Evolutionary conservation across 2,888 invertebrate species (phyloP).

Genomic region (Ophioninae sp.): DNA sequence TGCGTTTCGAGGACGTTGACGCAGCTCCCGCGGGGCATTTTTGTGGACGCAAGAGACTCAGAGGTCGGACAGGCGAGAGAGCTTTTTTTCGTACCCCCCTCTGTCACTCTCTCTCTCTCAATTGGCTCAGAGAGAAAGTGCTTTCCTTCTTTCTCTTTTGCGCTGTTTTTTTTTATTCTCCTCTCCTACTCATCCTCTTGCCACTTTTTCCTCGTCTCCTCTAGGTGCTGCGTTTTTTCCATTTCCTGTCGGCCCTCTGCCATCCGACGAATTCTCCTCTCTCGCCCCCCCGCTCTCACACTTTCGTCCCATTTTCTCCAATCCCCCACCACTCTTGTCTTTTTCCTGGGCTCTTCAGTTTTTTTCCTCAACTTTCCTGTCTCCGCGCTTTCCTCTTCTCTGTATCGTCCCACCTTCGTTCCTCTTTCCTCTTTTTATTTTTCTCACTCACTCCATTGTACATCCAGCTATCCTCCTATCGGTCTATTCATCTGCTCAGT

Average conservation of each 20-base stretch:
- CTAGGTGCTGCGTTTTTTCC: slow-evolving; percentile 56
- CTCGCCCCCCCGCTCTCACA: slow-evolving; percentile 33
- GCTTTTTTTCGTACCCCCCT: slow-evolving; percentile 39
- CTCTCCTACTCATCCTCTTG: slow-evolving; percentile 47
- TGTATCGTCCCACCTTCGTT: slow-evolving; percentile 21
- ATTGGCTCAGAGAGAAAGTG: slow-evolving; percentile 59
- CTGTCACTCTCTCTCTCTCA: slow-evolving; percentile 43
- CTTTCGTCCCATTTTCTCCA: slow-evolving; percentile 48
- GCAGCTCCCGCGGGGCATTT: slow-evolving; percentile 79
- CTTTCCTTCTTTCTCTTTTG: slow-evolving; percentile 38
- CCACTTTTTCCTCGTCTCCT: slow-evolving; percentile 48
- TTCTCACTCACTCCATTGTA: slow-evolving; percentile 41
- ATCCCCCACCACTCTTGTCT: slow-evolving; percentile 39
- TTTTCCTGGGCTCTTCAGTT: slow-evolving; percentile 56
- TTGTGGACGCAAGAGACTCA: slow-evolving; percentile 72
- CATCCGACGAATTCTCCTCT: slow-evolving; percentile 54
- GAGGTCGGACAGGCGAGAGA: slow-evolving; percentile 56
- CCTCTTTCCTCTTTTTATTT: slow-evolving; percentile 7
- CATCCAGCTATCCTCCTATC: slow-evolving; percentile 58
- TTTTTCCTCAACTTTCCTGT: slow-evolving; percentile 47
- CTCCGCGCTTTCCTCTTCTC: slow-evolving; percentile 25
- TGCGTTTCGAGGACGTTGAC: slow-evolving; percentile 76
- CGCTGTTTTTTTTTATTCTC: slow-evolving; percentile 34
- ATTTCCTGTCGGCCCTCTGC: slow-evolving; percentile 62
- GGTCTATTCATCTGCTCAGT: slow-evolving; percentile 58